Evolutionary conservation across 1,140 invertebrate species (phyloP).

Genomic region (Zaprionus davidi): DNA sequence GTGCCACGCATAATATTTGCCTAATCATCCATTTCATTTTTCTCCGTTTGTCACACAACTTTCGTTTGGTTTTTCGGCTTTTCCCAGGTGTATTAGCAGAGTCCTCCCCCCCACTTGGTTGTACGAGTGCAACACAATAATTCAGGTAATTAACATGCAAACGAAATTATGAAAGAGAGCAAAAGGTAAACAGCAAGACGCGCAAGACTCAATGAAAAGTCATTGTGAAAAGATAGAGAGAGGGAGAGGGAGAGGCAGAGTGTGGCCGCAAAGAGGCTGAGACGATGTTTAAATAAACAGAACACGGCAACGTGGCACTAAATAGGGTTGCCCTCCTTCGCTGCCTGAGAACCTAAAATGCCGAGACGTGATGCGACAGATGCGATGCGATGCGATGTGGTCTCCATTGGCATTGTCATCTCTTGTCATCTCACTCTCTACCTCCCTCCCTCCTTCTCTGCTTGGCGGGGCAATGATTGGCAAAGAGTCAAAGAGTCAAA

Average conservation of each 20-base stretch:
- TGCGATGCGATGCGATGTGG: slow-evolving; percentile 37
- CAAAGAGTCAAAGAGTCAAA: slow-evolving; percentile 81
- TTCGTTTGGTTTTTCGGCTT: slow-evolving; percentile 12
- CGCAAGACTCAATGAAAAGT: slow-evolving; percentile 56
- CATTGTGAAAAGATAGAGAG: slow-evolving; percentile 52
- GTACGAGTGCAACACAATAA: slow-evolving; percentile 73
- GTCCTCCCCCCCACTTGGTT: slow-evolving; percentile 4
- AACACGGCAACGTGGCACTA: slow-evolving; percentile 55
- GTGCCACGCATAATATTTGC: slow-evolving; percentile 27
- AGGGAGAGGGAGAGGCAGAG: background rate
- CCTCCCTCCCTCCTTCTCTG: too few relatives aligned
- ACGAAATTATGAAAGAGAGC: slow-evolving; percentile 79
- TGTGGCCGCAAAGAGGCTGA: background rate
- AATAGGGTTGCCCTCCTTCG: slow-evolving; percentile 45
- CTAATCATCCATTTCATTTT: slow-evolving; percentile 26
- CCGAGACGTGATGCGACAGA: slow-evolving; percentile 72
- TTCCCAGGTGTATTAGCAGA: slow-evolving; percentile 74
- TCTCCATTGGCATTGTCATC: slow-evolving; percentile 71
- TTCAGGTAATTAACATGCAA: slow-evolving; percentile 82
- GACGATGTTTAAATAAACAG: slow-evolving; percentile 67
- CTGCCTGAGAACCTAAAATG: slow-evolving; percentile 62
- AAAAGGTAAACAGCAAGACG: slow-evolving; percentile 66
- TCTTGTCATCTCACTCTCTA: slow-evolving; percentile 4
- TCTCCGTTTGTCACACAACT: slow-evolving; percentile 22
- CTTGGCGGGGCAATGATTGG: slow-evolving; percentile 71